Base-by-base conservation (phyloP, 2,888 invertebrate genomes). In the Esperia sulphurella region DNA sequence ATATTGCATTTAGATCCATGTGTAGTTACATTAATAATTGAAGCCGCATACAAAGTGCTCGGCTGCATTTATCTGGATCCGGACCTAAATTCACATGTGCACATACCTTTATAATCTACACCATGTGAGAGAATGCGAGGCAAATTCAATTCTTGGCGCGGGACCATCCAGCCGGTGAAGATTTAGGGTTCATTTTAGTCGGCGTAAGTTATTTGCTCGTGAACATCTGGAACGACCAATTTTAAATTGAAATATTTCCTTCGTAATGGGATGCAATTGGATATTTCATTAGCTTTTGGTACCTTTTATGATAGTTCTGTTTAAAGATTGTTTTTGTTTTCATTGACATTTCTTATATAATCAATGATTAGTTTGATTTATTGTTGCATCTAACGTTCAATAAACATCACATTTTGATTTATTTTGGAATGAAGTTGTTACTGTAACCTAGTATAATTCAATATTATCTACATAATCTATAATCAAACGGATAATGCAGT, bases 151-250 rank as follows among this genome's bases (percentile, higher is more conserved):
- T 86, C 83, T 79, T 79, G 78, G 82, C 79, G 68, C 71, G 65
- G 68, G 71, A 77, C 76, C 79, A 77, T 78, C 78, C 75, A 63
- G 53, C 69, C 70, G 65, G 60, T 53, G 69, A 78, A 83, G 85
- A 87, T 87, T 86, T 86, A 86, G 75, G 74, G 83, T 81, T 85
- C 85, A 83, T 82, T 84, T 81, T 77, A 74, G 72, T 71, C 70
- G 66, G 65, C 68, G 73, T 80, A 80, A 85, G 80, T 83, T 86
- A 85, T 84, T 82, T 75, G 75, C 74, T 78, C 76, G 77, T 75
- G 79, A 86, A 83, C 86, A 86, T 83, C 83, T 84, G 85, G 78
- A 75, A 73, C 69, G 63, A 69, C 70, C 69, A 71, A 77, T 77
- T 78, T 77, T 70, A 76, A 75, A 79, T 77, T 78, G 81, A 77